These are phyloP conservation scores for Lucinisca nassula DNA, from an alignment of 2,888 invertebrate species.

Conservation along the genomic window DNA sequence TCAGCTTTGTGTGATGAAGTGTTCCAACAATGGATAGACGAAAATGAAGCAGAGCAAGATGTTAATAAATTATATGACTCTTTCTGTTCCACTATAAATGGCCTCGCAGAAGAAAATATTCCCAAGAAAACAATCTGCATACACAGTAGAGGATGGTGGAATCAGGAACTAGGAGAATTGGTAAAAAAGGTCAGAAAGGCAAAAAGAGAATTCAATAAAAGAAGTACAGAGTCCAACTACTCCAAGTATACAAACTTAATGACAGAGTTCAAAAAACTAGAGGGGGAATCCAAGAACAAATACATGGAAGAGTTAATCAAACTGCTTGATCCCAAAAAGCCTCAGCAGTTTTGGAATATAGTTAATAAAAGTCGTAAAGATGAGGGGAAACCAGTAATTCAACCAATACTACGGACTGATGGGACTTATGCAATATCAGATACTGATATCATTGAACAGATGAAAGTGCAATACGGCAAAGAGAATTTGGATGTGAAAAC, in stretches of 20 bases:
- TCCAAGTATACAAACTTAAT: background rate
- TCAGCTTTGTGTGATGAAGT: background rate
- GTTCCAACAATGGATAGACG: background rate
- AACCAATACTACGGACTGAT: background rate
- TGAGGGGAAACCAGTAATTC: background rate
- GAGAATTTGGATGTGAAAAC: background rate
- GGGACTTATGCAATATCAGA: background rate
- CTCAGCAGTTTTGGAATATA: background rate
- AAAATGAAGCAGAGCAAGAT: background rate
- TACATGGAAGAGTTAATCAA: background rate
- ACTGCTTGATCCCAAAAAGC: background rate
- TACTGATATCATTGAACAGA: background rate
- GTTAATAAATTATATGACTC: background rate
- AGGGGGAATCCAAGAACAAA: background rate
- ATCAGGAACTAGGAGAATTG: background rate
- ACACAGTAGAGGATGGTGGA: background rate
- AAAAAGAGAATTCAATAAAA: background rate
- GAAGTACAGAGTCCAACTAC: background rate
- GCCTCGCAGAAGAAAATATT: background rate
- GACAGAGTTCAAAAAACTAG: background rate
- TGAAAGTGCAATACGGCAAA: background rate
- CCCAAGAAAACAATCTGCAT: background rate
- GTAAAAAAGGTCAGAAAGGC: background rate
- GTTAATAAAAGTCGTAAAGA: background rate
- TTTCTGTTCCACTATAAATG: background rate